phyloP scores from a whole-genome alignment of 2,113 vertebrate species.

The Puntigrus tetrazona region DNA sequence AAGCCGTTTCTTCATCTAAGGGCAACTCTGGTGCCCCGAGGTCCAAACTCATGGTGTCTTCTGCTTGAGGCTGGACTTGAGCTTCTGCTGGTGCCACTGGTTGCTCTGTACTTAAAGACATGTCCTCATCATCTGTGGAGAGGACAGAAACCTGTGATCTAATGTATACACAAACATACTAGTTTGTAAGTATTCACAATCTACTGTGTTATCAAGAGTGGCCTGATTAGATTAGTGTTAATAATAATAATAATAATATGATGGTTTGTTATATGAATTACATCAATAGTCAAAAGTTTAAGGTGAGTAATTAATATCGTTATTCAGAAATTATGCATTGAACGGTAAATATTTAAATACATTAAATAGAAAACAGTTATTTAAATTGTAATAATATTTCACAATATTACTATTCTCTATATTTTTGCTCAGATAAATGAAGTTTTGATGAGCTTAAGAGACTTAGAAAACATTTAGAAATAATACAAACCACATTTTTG shows the following conservation, averaged over 20 bases:
- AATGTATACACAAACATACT: background rate
- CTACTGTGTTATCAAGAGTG: background rate
- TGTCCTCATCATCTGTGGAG: slow-evolving; percentile 84
- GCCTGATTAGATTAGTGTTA: background rate
- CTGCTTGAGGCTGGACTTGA: slow-evolving; percentile 55
- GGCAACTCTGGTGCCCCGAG: slow-evolving; percentile 67
- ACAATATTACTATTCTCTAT: background rate
- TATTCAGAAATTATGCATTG: background rate
- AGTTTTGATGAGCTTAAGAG: too few relatives aligned
- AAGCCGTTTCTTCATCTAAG: slow-evolving; percentile 42
- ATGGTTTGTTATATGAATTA: background rate
- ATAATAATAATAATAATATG: background rate
- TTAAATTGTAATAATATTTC: too few relatives aligned
- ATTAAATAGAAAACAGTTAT: too few relatives aligned
- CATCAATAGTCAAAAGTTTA: background rate
- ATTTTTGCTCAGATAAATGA: too few relatives aligned
- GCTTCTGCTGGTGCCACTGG: slow-evolving; percentile 33
- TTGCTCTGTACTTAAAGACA: slow-evolving; percentile 78
- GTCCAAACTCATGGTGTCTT: slow-evolving; percentile 69
- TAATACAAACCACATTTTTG: background rate
- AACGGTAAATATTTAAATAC: too few relatives aligned
- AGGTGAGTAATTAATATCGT: background rate
- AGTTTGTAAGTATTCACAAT: background rate
- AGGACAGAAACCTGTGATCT: background rate
- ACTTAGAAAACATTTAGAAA: too few relatives aligned